Percentiles rank a stretch among this genome's conserved stretches.
These are phyloP conservation scores for Metacarcinus magister DNA, from an alignment of 2,888 invertebrate species.

Conservation along the genomic window DNA sequence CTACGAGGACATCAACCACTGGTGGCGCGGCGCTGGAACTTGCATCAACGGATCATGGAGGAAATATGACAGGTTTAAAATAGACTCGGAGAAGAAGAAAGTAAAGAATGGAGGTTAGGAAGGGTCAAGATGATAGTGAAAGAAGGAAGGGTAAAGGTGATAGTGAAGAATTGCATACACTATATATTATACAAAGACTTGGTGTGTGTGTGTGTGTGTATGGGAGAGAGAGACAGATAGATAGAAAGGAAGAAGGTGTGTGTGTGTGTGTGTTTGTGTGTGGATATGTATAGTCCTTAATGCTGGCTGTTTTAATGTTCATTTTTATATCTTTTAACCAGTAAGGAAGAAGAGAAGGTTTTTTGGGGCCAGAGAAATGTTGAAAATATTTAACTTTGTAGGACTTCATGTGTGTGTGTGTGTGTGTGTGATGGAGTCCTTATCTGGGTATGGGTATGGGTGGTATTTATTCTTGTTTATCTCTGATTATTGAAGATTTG, in stretches of 20 bases:
- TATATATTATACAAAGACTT: too few relatives aligned
- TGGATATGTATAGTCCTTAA: too few relatives aligned
- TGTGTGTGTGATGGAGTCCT: neutral
- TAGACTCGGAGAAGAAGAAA: constrained; percentile 70
- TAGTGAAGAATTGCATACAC: too few relatives aligned
- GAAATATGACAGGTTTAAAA: constrained; percentile 77
- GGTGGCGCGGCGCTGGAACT: constrained; percentile 91
- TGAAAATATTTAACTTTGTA: neutral
- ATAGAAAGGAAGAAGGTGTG: too few relatives aligned
- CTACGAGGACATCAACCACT: constrained; percentile 94
- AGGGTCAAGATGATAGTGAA: neutral
- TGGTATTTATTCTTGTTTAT: neutral
- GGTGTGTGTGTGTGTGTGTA: too few relatives aligned
- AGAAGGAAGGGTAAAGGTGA: neutral
- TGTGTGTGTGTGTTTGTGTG: neutral
- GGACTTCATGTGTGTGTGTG: neutral
- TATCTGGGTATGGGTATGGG: neutral
- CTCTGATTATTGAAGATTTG: neutral
- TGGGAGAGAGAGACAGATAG: too few relatives aligned
- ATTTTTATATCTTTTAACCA: too few relatives aligned
- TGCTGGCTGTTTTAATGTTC: too few relatives aligned
- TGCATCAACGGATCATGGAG: constrained; percentile 91
- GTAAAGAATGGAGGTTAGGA: neutral
- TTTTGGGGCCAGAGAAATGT: neutral
- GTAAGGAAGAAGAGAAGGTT: neutral